Evolutionary conservation across 23 tunicate species (phyloP).

Genomic region (Trididemnum nubilum): DNA sequence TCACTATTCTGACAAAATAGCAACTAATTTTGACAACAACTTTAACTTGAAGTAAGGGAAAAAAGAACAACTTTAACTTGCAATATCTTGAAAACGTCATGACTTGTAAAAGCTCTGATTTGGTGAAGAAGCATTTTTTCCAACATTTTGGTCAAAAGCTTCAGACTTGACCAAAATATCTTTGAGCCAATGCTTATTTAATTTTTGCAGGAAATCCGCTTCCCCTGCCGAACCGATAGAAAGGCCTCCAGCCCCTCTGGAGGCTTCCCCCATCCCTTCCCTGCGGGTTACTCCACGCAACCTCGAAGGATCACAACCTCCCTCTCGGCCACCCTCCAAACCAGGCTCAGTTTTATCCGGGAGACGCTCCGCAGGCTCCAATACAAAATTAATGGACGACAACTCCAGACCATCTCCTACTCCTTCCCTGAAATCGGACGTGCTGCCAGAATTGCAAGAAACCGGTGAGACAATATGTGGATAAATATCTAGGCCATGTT

Average conservation of each 20-base stretch:
- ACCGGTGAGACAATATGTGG: background rate
- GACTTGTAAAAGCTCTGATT: too few relatives aligned
- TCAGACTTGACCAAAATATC: too few relatives aligned
- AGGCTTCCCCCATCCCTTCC: background rate
- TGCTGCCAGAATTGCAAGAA: background rate
- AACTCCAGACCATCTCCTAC: background rate
- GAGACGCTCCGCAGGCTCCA: background rate
- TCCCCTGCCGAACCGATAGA: background rate
- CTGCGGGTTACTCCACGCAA: background rate
- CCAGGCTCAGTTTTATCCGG: background rate
- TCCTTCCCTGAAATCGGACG: slow-evolving; percentile 11
- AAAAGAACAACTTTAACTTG: too few relatives aligned
- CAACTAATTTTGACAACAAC: too few relatives aligned
- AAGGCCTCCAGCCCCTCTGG: background rate
- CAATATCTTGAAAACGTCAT: too few relatives aligned
- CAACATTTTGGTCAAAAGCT: too few relatives aligned
- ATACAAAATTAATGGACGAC: background rate
- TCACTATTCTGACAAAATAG: too few relatives aligned
- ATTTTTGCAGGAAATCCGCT: slow-evolving; percentile 10
- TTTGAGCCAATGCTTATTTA: too few relatives aligned
- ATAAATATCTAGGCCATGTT: too few relatives aligned
- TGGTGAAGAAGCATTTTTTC: too few relatives aligned
- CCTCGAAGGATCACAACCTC: background rate
- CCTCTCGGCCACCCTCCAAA: background rate
- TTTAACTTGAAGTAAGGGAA: too few relatives aligned